Conservation (phyloP, 2,113 vertebrate species). For the Rhombomys opimus region DNA sequence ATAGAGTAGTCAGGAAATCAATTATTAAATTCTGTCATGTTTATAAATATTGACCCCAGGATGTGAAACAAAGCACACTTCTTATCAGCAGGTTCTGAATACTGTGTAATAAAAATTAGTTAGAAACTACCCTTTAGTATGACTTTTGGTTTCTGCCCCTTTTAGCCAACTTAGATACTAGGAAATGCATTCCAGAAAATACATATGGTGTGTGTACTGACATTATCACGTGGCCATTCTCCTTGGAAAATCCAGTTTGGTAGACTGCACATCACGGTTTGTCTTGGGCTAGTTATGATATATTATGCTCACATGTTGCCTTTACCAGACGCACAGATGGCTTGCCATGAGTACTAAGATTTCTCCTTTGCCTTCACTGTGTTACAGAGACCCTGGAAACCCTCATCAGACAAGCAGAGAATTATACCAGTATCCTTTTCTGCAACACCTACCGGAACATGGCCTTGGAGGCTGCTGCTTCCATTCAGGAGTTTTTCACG, state of each 20-base stretch:
- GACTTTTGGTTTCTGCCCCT: background rate
- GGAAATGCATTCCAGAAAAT: background rate
- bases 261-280: background rate
- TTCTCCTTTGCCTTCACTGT: slow-evolving; percentile 50
- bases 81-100: background rate
- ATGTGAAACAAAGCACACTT: slow-evolving; percentile 18
- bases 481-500: slow-evolving; percentile 90
- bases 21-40: background rate
- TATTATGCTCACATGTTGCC: background rate
- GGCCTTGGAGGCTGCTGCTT: slow-evolving; percentile 84
- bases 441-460: slow-evolving; percentile 87
- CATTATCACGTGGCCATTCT: background rate
- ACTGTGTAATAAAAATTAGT: background rate
- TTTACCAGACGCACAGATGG: background rate
- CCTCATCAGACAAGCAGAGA: slow-evolving; percentile 91
- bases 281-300: background rate
- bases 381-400: slow-evolving; percentile 91
- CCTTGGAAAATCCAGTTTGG: background rate
- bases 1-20: background rate
- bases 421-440: slow-evolving; percentile 89
- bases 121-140: background rate
- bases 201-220: rapidly evolving
- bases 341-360: slow-evolving; percentile 12
- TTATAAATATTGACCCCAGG: slow-evolving; percentile 2
- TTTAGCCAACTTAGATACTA: background rate